Percentiles rank a stretch among this genome's conserved stretches.
Conservation (phyloP, 2,888 invertebrate species). For the Strigamia maritima region DNA sequence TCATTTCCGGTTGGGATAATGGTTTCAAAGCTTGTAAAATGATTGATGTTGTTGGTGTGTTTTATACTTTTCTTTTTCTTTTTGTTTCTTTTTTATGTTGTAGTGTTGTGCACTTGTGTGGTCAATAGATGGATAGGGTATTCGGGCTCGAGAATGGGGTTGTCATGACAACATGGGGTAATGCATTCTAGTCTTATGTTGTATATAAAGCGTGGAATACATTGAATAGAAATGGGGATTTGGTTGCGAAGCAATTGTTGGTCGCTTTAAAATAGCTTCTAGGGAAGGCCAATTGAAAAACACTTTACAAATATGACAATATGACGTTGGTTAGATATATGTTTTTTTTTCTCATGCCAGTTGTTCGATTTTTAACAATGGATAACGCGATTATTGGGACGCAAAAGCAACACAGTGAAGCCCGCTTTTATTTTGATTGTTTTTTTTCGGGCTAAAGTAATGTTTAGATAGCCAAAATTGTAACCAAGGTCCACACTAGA, state of each 20-base stretch:
- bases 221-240: background rate
- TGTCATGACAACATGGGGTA: background rate
- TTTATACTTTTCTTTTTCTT: background rate
- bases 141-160: background rate
- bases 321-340: background rate
- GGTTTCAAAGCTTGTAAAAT: background rate
- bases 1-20: conserved; percentile 6
- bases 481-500: too few species aligned
- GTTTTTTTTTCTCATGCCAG: too few species aligned
- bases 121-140: background rate
- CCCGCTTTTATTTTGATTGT: too few species aligned
- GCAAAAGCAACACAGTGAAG: too few species aligned
- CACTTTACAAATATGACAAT: background rate
- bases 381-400: too few species aligned
- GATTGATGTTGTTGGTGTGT: background rate
- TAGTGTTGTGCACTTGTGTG: background rate
- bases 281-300: background rate
- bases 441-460: too few species aligned
- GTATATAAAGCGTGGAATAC: background rate
- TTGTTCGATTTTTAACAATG: too few species aligned
- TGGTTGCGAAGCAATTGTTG: background rate
- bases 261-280: background rate
- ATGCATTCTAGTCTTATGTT: background rate
- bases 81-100: background rate
- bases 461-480: too few species aligned